Conservation (phyloP, 2,888 invertebrate species). For the Heliconius aoede region DNA sequence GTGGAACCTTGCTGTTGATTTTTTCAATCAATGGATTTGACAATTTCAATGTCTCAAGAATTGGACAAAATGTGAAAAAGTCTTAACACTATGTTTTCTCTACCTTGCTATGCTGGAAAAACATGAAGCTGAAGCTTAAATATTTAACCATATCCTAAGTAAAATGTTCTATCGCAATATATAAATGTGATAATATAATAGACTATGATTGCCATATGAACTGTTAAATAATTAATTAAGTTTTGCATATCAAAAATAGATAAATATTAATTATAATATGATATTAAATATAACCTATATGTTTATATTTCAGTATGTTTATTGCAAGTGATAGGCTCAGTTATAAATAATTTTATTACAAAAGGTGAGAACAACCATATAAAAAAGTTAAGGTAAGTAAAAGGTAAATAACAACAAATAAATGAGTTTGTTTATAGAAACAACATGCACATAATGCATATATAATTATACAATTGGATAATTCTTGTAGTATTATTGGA, state of each 20-base stretch:
- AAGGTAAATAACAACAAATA: constrained; percentile 20
- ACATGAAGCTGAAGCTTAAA: too few species aligned
- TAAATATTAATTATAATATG: not conserved
- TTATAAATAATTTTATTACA: not conserved
- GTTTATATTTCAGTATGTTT: not conserved
- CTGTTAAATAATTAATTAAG: not conserved
- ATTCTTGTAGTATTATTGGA: not conserved
- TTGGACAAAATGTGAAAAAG: too few species aligned
- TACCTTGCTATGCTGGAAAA: too few species aligned
- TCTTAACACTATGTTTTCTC: too few species aligned
- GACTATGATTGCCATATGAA: not conserved
- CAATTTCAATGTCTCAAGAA: too few species aligned
- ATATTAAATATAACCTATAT: constrained; percentile 19
- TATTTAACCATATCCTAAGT: too few species aligned
- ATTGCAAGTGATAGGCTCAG: not conserved
- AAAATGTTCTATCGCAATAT: too few species aligned
- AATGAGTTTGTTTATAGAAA: constrained; percentile 32
- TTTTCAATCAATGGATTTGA: too few species aligned
- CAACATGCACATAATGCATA: constrained; percentile 22
- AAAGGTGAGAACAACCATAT: not conserved
- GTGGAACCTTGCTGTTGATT: too few species aligned
- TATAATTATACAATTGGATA: constrained; percentile 18
- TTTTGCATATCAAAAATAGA: not conserved
- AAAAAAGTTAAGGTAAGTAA: too few species aligned
- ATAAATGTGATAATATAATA: not conserved